Evolutionary conservation across 2,888 invertebrate genomes (phyloP), one percentile per base, ranked within the genome.

Genomic region (Arge pagana): DNA sequence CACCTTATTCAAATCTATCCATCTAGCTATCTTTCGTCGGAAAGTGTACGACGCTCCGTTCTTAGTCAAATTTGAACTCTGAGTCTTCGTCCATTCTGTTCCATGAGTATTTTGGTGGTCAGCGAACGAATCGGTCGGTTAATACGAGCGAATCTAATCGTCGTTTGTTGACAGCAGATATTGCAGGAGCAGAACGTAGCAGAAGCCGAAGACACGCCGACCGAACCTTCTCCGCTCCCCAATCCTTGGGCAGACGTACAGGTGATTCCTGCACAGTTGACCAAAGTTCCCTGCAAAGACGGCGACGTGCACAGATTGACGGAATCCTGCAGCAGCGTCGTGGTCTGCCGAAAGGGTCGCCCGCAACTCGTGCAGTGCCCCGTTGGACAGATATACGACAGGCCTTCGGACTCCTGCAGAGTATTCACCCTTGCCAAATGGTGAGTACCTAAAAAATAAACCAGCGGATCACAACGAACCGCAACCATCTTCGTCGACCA

Each of bases 351-450:
- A 21, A 61, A 63, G 21, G 56, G 56, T 11, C 58, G 63, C 23
- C 71, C 70, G 4, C 66, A 70, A 24, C 54, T 72, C 18, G 59
- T 72, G 10, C 65, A 66, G 19, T 74, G 74, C 54, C 56, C 63
- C 11, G 33, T 57, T 5, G 67, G 67, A 19, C 60, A 64, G 8
- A 59, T 63, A 8, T 74, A 72, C 54, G 74, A 74, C 49, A 65
- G 53, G 52, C 61, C 66, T 1, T 63, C 70, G 7, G 70, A 70
- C 30, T 63, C 66, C 10, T 74, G 73, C 54, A 58, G 57, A 55
- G 67, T 63, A 23, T 63, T 64, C 53, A 57, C 59, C n/a, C 13
- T 67, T 54, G 72, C 73, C 43, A 67, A 71, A 63, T 74, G 74
- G 71, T 72, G 56, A 53, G 53, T 40, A 33, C 8, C 4, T 13